Evolutionary conservation across 1,140 invertebrate species (phyloP).

Genomic region (Drosophila takahashii): DNA sequence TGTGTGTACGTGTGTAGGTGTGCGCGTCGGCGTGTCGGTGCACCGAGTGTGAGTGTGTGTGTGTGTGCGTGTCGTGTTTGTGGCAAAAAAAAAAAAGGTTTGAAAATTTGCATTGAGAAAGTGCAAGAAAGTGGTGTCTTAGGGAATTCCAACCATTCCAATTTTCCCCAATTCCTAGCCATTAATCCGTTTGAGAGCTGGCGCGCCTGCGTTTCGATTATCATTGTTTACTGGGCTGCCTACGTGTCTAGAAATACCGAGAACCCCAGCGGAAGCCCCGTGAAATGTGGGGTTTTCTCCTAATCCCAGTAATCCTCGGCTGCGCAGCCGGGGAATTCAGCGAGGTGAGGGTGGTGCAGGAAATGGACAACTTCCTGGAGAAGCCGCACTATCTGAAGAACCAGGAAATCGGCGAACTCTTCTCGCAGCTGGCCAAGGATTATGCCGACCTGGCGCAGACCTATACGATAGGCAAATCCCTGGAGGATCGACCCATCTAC

Average conservation of each 20-base stretch:
- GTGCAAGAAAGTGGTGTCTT: not conserved
- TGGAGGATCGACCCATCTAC: constrained; percentile 90
- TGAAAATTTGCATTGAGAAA: constrained; percentile 1
- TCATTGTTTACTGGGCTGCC: not conserved
- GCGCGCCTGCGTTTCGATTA: constrained; percentile 18
- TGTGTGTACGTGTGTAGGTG: constrained; percentile 2
- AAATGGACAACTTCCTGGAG: constrained; percentile 55
- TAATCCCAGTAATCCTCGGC: constrained; percentile 9
- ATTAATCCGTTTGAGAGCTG: too few relatives aligned
- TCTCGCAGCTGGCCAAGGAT: constrained; percentile 57
- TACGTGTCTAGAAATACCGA: constrained; percentile 18
- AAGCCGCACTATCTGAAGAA: constrained; percentile 69
- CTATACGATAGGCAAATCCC: constrained; percentile 92
- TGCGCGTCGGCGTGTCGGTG: constrained; percentile 3
- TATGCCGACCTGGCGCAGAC: constrained; percentile 88
- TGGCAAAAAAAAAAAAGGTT: constrained; percentile 5
- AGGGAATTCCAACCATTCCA: not conserved
- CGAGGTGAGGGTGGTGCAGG: constrained; percentile 48
- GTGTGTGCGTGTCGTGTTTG: constrained; percentile 14
- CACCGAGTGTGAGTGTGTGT: not conserved
- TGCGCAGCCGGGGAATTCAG: constrained; percentile 8
- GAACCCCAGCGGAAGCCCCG: not conserved
- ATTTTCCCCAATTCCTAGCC: not conserved
- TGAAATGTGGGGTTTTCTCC: constrained; percentile 14
- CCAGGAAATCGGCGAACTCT: constrained; percentile 62